Evolutionary conservation across 2,113 vertebrate genomes (phyloP), one percentile per base, ranked within the genome.

Genomic region (Phrynosoma platyrhinos): DNA sequence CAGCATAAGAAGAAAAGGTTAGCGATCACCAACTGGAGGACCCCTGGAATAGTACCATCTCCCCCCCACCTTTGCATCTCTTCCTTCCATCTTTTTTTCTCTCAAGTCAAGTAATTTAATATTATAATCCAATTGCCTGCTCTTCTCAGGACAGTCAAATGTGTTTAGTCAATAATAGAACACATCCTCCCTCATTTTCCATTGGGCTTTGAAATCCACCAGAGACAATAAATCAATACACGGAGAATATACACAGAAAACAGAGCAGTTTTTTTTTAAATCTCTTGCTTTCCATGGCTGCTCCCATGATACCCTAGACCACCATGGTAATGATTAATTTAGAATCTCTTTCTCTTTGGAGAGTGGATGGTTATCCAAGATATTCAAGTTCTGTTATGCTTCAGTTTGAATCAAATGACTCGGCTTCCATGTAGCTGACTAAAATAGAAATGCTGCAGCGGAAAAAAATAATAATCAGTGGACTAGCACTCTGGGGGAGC

Each of bases 391-490:
- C 55, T 68, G 1, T 13, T 84, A 1, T n/a, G 75, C 68, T 4
- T 88, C 42, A 86, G 76, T 83, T 36, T 62, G 27, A 77, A 84
- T 90, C 90, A 83, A 85, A 89, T 74, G 84, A 87, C 82, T 52
- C 79, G 80, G 25, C 27, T 89, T 91, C 82, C 13, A 82, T 27
- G 82, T 7, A 87, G 32, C n/a, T 88, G 88, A 84, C 7, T 84
- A 77, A 84, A 79, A 87, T 8, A 5, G 69, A 80, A 92, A 89
- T 91, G 0, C 18, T 92, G 76, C 27, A 87, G 72, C 25, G 30
- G 72, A 83, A 30, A 86, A 72, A 16, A 82, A n/a, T n/a, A n/a
- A n/a, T n/a, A 25, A 87, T 72, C 23, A 40, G 58, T 27, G 58
- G 36, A 47, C 64, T 47, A 47, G 12, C 21, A 3, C 62, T 36